Evolutionary conservation across 2,888 invertebrate genomes (phyloP), one percentile per base, ranked within the genome.

Genomic region (Resseliella maxima): DNA sequence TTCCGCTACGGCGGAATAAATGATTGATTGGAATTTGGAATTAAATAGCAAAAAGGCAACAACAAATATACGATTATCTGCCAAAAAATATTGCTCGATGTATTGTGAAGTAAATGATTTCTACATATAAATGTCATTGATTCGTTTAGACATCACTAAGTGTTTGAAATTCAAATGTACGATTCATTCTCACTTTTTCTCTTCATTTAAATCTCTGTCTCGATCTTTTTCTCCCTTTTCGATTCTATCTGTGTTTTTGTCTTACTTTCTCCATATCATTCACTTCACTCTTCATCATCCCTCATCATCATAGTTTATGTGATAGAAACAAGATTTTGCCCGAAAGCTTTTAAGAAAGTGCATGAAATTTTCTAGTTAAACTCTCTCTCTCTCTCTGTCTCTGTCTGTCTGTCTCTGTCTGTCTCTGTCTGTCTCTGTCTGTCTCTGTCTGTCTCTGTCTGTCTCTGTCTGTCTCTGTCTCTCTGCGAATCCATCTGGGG

Each of bases 1-100:
- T 72, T 72, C 72, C 72, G 35, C 72, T 72, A 72, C 72, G 72
- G 72, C 72, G 72, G 31, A 72, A 72, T 72, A 31, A 72, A 72
- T 72, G 72, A 72, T 72, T 72, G 72, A 72, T 72, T 31, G 31
- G 72, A 72, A 72, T 72, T 72, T 27, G 72, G 31, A 31, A 72
- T 72, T 31, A 72, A 72, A 72, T 72, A 72, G 72, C 72, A 72
- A 72, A 72, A 72, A 72, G 35, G 2, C 72, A 72, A 27, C 12
- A 72, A 72, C 72, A 72, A 72, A 72, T 31, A 35, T 72, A 35
- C 72, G 35, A 72, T 72, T 72, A 72, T 72, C 35, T 72, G 72
- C 72, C 72, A 72, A 72, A 72, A 72, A 72, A 72, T 72, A 72
- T 72, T 72, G 72, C 72, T 72, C 72, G 72, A 72, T 72, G 31